Conservation (phyloP, 2,797 vertebrate species). For the Loriculus beryllinus region DNA sequence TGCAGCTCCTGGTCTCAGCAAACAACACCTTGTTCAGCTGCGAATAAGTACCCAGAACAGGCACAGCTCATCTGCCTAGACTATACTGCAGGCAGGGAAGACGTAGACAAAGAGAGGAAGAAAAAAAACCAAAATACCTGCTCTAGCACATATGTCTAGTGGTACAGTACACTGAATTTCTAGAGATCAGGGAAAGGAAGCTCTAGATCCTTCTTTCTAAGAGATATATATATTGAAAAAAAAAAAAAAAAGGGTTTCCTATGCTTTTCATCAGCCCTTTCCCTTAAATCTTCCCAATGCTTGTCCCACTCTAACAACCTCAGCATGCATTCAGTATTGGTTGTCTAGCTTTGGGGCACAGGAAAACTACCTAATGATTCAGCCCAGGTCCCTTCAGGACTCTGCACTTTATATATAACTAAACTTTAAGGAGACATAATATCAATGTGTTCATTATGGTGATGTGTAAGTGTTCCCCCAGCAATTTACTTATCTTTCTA, state of each 20-base stretch:
- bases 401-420: neutral
- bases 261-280: neutral
- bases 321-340: neutral
- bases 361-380: neutral
- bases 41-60: neutral
- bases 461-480: neutral
- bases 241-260: neutral
- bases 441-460: neutral
- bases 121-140: neutral
- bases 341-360: neutral
- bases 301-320: neutral
- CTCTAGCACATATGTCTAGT: fast-evolving
- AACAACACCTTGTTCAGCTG: neutral
- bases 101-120: neutral
- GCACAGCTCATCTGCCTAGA: neutral
- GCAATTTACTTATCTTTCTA: neutral
- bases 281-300: neutral
- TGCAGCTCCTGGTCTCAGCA: slow-evolving; percentile 4
- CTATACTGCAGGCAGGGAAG: neutral
- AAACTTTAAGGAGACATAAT: neutral
- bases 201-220: neutral
- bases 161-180: neutral
- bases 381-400: neutral
- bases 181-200: neutral
- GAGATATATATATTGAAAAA: neutral